Conservation (phyloP, 2,113 vertebrate genomes). For the Octodon degus region DNA sequence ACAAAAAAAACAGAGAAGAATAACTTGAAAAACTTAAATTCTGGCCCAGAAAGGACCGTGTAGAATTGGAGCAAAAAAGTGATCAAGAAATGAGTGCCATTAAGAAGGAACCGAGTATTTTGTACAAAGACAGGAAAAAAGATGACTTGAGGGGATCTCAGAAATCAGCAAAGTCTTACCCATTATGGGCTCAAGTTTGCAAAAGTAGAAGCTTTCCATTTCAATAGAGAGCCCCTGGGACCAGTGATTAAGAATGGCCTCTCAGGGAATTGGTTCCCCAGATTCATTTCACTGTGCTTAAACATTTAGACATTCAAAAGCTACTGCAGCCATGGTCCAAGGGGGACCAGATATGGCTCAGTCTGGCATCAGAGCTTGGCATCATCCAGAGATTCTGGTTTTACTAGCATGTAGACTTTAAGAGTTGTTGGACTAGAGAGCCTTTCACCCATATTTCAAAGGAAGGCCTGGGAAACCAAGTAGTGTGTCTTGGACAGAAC, state of each 20-base stretch:
- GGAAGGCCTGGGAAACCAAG: background rate
- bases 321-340: background rate
- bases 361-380: background rate
- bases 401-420: background rate
- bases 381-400: background rate
- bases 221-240: background rate
- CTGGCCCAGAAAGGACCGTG: background rate
- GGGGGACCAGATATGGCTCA: background rate
- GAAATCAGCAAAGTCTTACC: background rate
- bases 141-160: background rate
- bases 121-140: background rate
- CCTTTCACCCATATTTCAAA: background rate
- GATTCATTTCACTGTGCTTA: background rate
- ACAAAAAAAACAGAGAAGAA: background rate
- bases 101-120: background rate
- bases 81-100: background rate
- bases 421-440: background rate
- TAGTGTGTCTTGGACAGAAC: background rate
- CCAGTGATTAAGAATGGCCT: background rate
- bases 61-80: background rate
- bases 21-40: background rate
- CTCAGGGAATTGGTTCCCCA: background rate
- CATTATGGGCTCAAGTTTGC: background rate
- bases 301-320: background rate
- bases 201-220: background rate